Base-by-base conservation (phyloP, 2,113 vertebrate species). In the Vulpes ferrilata region DNA sequence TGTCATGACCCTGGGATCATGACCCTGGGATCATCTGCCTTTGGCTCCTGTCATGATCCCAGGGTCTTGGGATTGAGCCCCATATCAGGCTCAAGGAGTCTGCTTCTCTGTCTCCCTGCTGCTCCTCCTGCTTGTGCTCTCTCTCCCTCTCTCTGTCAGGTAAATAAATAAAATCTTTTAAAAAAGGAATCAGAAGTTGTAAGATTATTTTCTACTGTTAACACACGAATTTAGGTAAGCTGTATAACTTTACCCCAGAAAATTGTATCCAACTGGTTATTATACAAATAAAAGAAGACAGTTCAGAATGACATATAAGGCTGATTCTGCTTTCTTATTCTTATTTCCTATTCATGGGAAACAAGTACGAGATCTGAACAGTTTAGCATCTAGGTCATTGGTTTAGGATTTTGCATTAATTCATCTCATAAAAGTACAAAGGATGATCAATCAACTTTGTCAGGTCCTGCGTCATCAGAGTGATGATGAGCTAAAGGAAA, bases 271-370 rank as follows among this genome's bases (percentile, higher is more conserved):
- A 57, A 62, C 76, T 88, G 60, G 25, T 69, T 35, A 38, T 65
- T 55, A n/a, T n/a, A 82, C 59, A 88, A 93, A 62, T 94, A 1
- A 12, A 95, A 88, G 23, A 48, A 95, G 74, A 13, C 57, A 20
- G 11, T 97, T 93, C 65, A 85, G 57, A 80, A 78, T 90, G 86
- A 95, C 13, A 51, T 5, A 15, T 53, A 59, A 89, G 7, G 43
- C 11, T 92, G 53, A 64, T 86, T 59, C 8, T 91, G 57, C 30
- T 84, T 86, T 59, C 62, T n/a, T 64, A 5, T 93, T 95, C 23
- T 93, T 84, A 82, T 25, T 93, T 96, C 38, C 87, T 96, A 62
- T 32, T 83, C 90, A 67, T 35, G 25, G 12, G 71, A 65, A 90
- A 59, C 16, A 11, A 60, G 27, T 19, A 12, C 64, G 59, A 94